Evolutionary conservation across 2,113 vertebrate genomes (phyloP).

Genomic region (Amphiprion ocellaris): DNA sequence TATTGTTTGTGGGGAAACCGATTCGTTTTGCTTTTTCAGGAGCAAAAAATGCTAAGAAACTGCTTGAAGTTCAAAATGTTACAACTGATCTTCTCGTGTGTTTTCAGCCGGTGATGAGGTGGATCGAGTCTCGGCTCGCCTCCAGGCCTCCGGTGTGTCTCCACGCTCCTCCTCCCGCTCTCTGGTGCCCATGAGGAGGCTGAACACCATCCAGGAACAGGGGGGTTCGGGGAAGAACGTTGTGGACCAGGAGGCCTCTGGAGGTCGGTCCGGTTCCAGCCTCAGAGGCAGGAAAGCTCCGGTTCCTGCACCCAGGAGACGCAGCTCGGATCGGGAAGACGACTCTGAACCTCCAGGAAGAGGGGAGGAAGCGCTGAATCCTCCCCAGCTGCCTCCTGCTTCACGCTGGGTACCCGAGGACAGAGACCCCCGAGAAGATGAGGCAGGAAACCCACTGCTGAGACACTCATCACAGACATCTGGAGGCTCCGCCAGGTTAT

Average conservation of each 20-base stretch:
- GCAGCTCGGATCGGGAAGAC: not conserved
- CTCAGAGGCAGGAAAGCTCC: slow-evolving; percentile 11
- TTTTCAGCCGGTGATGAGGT: not conserved
- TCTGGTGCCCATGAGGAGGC: not conserved
- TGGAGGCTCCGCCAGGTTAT: slow-evolving; percentile 2
- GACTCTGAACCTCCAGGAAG: not conserved
- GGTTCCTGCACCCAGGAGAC: slow-evolving; percentile 10
- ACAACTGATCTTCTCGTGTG: not conserved
- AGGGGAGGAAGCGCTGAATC: not conserved
- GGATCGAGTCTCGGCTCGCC: not conserved
- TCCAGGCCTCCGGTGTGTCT: not conserved
- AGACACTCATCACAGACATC: slow-evolving; percentile 19
- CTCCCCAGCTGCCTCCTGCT: slow-evolving; percentile 28
- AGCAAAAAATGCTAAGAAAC: no score
- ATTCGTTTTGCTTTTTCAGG: no score
- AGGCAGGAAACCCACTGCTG: slow-evolving; percentile 35
- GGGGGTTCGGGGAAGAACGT: not conserved
- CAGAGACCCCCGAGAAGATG: slow-evolving; percentile 3
- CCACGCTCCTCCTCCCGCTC: slow-evolving; percentile 45
- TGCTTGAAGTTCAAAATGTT: no score
- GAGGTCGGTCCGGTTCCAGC: not conserved
- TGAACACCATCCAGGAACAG: slow-evolving; percentile 55
- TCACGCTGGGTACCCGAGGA: slow-evolving; percentile 42
- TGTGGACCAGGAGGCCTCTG: not conserved
- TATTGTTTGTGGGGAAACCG: no score